Percentiles rank a stretch among this genome's conserved stretches.
Evolutionary conservation across 2,888 invertebrate species (phyloP).

Genomic region (Dimorphilus gyrociliatus): DNA sequence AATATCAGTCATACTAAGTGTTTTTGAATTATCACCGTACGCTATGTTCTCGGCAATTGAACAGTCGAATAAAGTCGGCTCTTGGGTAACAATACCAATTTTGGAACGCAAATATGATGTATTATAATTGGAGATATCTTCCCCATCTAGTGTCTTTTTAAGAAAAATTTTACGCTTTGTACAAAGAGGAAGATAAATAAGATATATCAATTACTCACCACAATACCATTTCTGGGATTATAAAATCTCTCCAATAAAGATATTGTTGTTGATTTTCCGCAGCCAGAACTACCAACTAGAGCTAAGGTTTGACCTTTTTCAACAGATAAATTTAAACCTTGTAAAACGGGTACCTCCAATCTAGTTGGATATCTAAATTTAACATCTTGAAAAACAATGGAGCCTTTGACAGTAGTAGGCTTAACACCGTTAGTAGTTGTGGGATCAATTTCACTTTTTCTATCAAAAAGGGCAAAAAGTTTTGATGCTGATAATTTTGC

Average conservation of each 20-base stretch:
- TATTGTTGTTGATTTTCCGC: conserved; percentile 33
- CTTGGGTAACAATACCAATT: conserved; percentile 9
- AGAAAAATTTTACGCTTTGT: too few relatives aligned
- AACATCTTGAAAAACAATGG: conserved; percentile 10
- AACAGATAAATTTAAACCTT: conserved; percentile 30
- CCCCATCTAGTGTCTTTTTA: too few relatives aligned
- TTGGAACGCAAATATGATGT: conserved; percentile 7
- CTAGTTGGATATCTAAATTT: conserved; percentile 28
- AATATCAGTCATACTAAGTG: conserved; percentile 11
- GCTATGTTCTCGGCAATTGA: conserved; percentile 15
- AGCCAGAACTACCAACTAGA: conserved; percentile 32
- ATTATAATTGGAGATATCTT: too few relatives aligned
- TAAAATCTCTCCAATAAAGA: conserved; percentile 35
- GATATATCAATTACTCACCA: too few relatives aligned
- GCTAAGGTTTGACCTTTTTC: conserved; percentile 34
- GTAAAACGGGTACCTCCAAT: conserved; percentile 25
- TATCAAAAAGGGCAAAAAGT: conserved; percentile 16
- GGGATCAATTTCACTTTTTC: conserved; percentile 14
- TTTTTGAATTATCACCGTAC: conserved; percentile 14
- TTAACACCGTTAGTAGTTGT: conserved; percentile 10
- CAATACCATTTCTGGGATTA: conserved; percentile 21
- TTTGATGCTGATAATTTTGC: conserved; percentile 15
- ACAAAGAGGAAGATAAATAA: too few relatives aligned
- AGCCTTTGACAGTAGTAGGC: too few relatives aligned
- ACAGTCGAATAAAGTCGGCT: conserved; percentile 9